Evolutionary conservation across 2,888 invertebrate genomes (phyloP).

Genomic region (Yponomeuta plumbellus): DNA sequence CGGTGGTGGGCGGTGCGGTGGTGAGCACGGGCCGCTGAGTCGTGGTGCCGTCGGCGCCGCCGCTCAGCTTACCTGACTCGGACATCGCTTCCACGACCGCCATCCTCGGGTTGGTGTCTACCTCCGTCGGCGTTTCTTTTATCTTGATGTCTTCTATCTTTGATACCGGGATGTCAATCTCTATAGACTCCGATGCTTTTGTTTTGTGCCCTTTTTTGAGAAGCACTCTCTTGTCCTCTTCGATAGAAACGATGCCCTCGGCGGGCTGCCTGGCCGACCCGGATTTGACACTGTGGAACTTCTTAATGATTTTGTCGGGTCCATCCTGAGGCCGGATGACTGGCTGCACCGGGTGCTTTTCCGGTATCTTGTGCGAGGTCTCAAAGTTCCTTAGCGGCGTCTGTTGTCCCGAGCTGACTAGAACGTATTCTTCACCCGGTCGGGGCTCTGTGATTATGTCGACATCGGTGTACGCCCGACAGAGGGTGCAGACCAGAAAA

Average conservation of each 20-base stretch:
- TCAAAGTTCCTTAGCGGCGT: conserved; percentile 76
- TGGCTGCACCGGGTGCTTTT: conserved; percentile 59
- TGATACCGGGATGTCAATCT: conserved; percentile 66
- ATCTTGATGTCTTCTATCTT: conserved; percentile 69
- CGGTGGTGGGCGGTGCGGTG: conserved; percentile 51
- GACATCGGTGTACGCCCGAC: conserved; percentile 66
- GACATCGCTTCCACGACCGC: conserved; percentile 68
- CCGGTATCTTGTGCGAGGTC: conserved; percentile 83
- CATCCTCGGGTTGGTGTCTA: conserved; percentile 62
- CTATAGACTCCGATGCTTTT: conserved; percentile 60
- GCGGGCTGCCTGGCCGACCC: conserved; percentile 41
- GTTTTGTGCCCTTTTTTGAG: conserved; percentile 56
- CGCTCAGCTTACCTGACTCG: conserved; percentile 64
- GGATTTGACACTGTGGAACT: conserved; percentile 53
- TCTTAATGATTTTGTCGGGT: conserved; percentile 65
- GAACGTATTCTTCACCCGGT: conserved; percentile 81
- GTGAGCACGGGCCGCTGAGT: conserved; percentile 76
- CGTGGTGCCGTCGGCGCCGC: conserved; percentile 64
- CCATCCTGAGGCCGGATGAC: conserved; percentile 53
- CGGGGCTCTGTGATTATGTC: conserved; percentile 79
- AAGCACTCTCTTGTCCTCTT: conserved; percentile 60
- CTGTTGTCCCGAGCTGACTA: conserved; percentile 75
- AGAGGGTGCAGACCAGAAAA: conserved; percentile 64
- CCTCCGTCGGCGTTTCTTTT: conserved; percentile 67
- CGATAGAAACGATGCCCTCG: conserved; percentile 67